Evolutionary conservation across 1,140 invertebrate genomes (phyloP).

Genomic region (Drosophila pandora): DNA sequence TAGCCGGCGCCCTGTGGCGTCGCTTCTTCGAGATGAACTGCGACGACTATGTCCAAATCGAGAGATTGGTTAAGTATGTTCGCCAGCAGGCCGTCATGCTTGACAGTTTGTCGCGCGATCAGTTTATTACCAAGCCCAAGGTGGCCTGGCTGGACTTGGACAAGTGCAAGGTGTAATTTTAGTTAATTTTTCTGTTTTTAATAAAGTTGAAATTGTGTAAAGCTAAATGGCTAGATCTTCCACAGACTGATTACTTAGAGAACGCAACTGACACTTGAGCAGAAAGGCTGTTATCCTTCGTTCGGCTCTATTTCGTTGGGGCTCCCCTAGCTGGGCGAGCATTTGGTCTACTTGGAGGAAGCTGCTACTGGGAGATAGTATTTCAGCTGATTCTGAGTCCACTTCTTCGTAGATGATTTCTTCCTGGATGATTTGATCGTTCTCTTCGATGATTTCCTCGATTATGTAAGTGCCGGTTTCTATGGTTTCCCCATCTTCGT

Average conservation of each 20-base stretch:
- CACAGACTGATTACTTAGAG: conserved; percentile 53
- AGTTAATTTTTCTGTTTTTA: conserved; percentile 48
- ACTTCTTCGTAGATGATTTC: conserved; percentile 63
- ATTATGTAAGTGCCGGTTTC: conserved; percentile 47
- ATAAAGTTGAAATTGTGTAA: conserved; percentile 38
- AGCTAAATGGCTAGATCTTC: conserved; percentile 59
- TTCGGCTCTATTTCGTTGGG: conserved; percentile 40
- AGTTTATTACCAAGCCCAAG: conserved; percentile 81
- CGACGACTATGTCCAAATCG: conserved; percentile 87
- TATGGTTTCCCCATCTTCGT: conserved; percentile 37
- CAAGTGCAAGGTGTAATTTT: conserved; percentile 65
- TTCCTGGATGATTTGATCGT: conserved; percentile 57
- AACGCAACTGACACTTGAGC: conserved; percentile 73
- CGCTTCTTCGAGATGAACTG: conserved; percentile 88
- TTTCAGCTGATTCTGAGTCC: conserved; percentile 8
- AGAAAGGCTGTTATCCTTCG: conserved; percentile 68
- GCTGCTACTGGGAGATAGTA: conserved; percentile 16
- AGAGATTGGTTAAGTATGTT: conserved; percentile 88
- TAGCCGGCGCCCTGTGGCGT: conserved; percentile 94
- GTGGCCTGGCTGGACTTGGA: conserved; percentile 83
- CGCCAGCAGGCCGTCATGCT: conserved; percentile 87
- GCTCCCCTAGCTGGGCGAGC: conserved; percentile 41
- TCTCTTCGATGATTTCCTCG: conserved; percentile 60
- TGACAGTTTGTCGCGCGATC: conserved; percentile 82
- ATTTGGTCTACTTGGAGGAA: conserved; percentile 54